Conservation (phyloP, 2,888 invertebrate genomes). For the Geotrupes spiniger region DNA sequence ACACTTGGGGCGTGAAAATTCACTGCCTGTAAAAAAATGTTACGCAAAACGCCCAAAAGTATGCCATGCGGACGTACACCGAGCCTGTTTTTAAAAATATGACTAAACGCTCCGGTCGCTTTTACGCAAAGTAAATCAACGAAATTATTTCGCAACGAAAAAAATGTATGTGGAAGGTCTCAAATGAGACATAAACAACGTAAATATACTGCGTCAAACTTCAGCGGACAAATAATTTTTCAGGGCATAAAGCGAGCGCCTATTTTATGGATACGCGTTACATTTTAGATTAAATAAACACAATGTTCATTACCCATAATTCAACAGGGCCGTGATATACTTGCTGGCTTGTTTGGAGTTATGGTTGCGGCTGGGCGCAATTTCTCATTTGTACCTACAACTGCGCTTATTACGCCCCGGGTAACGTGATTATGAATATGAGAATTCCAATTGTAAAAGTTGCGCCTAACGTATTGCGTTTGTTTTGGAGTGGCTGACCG, state of each 20-base stretch:
- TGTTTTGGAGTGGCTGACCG: constrained; percentile 22
- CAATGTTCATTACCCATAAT: constrained; percentile 49
- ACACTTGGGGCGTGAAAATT: too few species aligned
- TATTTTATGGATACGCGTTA: constrained; percentile 40
- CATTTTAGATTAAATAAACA: constrained; percentile 49
- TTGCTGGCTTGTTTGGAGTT: constrained; percentile 44
- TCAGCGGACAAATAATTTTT: constrained; percentile 32
- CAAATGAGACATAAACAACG: constrained; percentile 10
- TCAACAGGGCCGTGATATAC: constrained; percentile 46
- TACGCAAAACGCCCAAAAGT: too few species aligned
- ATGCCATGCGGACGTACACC: too few species aligned
- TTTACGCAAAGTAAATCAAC: too few species aligned
- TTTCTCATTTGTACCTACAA: constrained; percentile 50
- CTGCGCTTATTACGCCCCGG: constrained; percentile 45
- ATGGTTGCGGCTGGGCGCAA: constrained; percentile 46
- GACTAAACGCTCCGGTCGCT: too few species aligned
- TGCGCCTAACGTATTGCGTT: constrained; percentile 30
- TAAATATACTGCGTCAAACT: constrained; percentile 11
- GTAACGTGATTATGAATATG: constrained; percentile 50
- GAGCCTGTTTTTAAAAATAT: too few species aligned
- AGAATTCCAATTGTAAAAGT: constrained; percentile 37
- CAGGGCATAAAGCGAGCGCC: constrained; percentile 26
- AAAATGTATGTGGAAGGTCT: too few species aligned
- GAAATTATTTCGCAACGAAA: too few species aligned
- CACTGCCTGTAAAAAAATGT: too few species aligned